Conservation (phyloP, 2,113 vertebrate species). For the Engystomops pustulosus region DNA sequence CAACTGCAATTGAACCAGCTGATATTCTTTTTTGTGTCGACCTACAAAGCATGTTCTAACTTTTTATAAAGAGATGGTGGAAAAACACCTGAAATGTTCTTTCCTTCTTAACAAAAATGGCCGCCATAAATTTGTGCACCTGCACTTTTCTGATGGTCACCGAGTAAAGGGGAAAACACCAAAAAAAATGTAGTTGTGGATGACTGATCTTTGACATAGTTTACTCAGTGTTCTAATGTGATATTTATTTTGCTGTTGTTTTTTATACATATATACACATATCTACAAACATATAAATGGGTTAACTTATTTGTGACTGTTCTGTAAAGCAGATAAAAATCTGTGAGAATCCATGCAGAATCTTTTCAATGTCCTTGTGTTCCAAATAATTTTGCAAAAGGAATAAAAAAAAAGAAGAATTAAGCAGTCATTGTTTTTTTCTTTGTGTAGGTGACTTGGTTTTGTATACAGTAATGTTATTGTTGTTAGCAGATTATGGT, state of each 20-base stretch:
- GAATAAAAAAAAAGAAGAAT: conserved; percentile 52
- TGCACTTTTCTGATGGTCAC: conserved; percentile 15
- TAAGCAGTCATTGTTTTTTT: not conserved
- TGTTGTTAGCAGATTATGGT: too few relatives aligned
- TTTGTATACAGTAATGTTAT: too few relatives aligned
- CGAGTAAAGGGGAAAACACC: conserved; percentile 16
- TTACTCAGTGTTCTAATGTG: conserved; percentile 60
- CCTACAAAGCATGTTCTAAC: conserved; percentile 68
- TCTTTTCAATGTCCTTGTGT: conserved; percentile 59
- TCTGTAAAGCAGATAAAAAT: conserved; percentile 56
- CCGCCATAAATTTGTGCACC: conserved; percentile 16
- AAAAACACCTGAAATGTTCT: conserved; percentile 57
- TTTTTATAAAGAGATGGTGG: conserved; percentile 67
- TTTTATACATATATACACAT: conserved; percentile 58
- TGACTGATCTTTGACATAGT: conserved; percentile 58
- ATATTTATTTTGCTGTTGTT: conserved; percentile 57
- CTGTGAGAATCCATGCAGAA: conserved; percentile 51
- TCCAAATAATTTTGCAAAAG: conserved; percentile 60
- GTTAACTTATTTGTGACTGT: conserved; percentile 59
- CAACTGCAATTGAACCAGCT: conserved; percentile 23
- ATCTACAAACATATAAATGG: conserved; percentile 56
- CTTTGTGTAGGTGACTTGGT: not conserved
- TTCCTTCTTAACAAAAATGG: conserved; percentile 27
- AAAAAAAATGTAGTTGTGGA: conserved; percentile 53
- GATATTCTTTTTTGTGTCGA: conserved; percentile 47